Conservation (phyloP, 1,140 invertebrate genomes). For the Elymnias hypermnestra region DNA sequence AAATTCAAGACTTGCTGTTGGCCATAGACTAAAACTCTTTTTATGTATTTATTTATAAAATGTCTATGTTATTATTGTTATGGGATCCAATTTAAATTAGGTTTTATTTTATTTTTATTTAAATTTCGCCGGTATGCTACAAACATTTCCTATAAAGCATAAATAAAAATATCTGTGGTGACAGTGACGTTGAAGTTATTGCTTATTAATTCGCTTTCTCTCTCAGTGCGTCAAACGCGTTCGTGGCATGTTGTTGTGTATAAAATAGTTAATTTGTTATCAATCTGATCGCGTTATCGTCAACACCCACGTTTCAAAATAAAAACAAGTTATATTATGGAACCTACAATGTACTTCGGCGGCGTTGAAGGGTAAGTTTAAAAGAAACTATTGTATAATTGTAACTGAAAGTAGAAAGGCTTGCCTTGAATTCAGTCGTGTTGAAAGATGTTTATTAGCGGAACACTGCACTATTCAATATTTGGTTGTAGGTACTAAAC, state of each 20-base stretch:
- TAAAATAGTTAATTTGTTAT: slow-evolving; percentile 15
- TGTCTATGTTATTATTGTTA: too few relatives aligned
- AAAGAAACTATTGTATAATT: slow-evolving; percentile 11
- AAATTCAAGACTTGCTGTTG: too few relatives aligned
- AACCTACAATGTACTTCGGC: slow-evolving; percentile 48
- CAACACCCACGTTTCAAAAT: slow-evolving; percentile 18
- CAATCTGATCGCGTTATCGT: slow-evolving; percentile 22
- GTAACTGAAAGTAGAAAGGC: slow-evolving; percentile 58
- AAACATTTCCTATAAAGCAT: too few relatives aligned
- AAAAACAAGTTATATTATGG: slow-evolving; percentile 31
- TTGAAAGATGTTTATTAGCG: slow-evolving; percentile 22
- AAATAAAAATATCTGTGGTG: too few relatives aligned
- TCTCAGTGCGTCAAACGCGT: slow-evolving; percentile 30
- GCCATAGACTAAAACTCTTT: too few relatives aligned
- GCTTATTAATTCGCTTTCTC: not conserved
- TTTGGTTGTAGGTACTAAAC: too few relatives aligned
- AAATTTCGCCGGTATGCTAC: too few relatives aligned
- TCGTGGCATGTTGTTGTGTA: slow-evolving; percentile 29
- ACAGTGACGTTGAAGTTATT: too few relatives aligned
- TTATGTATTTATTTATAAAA: too few relatives aligned
- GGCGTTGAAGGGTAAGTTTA: slow-evolving; percentile 60
- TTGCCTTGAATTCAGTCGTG: slow-evolving; percentile 51
- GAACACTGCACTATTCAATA: not conserved
- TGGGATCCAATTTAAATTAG: too few relatives aligned
- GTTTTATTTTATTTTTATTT: too few relatives aligned